A percentile compares a stretch with the other conserved stretches of the same genome.
These are phyloP conservation scores for Troilus luridus DNA, from an alignment of 2,888 invertebrate species.

Conservation along the genomic window DNA sequence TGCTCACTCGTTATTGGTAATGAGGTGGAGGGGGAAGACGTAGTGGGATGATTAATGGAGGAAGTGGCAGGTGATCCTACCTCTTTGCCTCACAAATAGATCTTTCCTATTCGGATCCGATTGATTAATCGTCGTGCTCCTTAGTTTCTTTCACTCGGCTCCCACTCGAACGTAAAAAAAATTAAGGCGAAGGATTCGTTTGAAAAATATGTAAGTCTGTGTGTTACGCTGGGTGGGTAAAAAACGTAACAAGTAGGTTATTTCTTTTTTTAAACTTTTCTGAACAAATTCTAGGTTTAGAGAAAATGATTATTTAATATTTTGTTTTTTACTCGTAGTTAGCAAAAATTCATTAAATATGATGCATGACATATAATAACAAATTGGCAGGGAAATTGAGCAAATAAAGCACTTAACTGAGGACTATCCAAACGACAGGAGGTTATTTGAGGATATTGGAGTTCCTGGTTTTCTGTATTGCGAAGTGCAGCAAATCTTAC, in stretches of 20 bases:
- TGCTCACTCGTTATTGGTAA: constrained; percentile 15
- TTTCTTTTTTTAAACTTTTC: neutral
- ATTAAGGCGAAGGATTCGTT: neutral
- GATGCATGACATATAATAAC: too few relatives aligned
- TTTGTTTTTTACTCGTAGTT: too few relatives aligned
- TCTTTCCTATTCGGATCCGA: neutral
- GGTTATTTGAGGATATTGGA: too few relatives aligned
- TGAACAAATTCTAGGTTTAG: neutral
- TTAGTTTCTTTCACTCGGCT: neutral
- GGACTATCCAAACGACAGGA: too few relatives aligned
- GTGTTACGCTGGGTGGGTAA: neutral
- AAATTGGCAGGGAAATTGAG: too few relatives aligned
- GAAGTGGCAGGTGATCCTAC: neutral
- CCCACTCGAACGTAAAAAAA: neutral
- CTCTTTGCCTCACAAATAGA: constrained; percentile 19
- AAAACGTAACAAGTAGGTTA: neutral
- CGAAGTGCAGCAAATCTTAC: too few relatives aligned
- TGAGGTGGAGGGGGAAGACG: neutral
- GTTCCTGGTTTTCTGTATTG: too few relatives aligned
- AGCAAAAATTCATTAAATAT: too few relatives aligned
- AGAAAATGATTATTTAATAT: neutral
- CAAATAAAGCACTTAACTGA: too few relatives aligned
- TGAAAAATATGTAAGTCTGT: neutral
- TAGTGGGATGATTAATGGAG: neutral
- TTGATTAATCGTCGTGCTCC: neutral